Conservation (phyloP, 2,113 vertebrate species). For the Andinoacara biseriatus region DNA sequence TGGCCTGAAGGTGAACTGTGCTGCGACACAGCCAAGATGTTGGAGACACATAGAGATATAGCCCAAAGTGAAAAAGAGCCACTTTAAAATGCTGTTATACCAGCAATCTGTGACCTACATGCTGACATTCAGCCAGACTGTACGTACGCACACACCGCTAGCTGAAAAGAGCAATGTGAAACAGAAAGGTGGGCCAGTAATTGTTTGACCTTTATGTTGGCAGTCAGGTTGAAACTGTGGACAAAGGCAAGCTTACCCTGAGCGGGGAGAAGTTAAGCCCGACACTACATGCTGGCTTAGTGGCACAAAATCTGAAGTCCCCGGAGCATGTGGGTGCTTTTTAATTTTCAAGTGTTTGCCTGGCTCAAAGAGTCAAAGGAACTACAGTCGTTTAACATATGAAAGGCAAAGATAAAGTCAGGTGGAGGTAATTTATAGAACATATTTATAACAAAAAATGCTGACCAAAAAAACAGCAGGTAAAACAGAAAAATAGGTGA, state of each 20-base stretch:
- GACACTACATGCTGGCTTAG: slow-evolving; percentile 29
- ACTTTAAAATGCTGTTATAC: slow-evolving; percentile 61
- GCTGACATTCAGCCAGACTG: slow-evolving; percentile 66
- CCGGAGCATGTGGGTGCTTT: slow-evolving; percentile 4
- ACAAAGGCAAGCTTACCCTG: slow-evolving; percentile 66
- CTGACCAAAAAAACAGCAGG: not conserved
- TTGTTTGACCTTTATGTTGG: slow-evolving; percentile 75
- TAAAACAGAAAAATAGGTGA: not conserved
- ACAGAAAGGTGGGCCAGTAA: slow-evolving; percentile 66
- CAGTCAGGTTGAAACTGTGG: slow-evolving; percentile 59
- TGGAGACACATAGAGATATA: slow-evolving; percentile 3
- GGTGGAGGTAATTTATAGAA: not conserved
- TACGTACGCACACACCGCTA: not conserved
- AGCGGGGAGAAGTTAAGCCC: slow-evolving; percentile 60
- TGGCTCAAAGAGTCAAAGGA: slow-evolving; percentile 22
- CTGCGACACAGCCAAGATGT: not conserved
- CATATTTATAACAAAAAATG: not conserved
- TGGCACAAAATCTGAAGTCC: slow-evolving; percentile 25
- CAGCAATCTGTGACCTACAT: slow-evolving; percentile 58
- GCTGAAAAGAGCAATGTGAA: slow-evolving; percentile 66
- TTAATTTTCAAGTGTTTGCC: slow-evolving; percentile 22
- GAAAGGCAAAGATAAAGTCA: too few relatives aligned
- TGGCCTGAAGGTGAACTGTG: slow-evolving; percentile 12
- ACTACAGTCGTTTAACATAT: not conserved
- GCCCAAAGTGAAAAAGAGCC: slow-evolving; percentile 42